Evolutionary conservation across 2,888 invertebrate genomes (phyloP).

Genomic region (Melanotus villosus): DNA sequence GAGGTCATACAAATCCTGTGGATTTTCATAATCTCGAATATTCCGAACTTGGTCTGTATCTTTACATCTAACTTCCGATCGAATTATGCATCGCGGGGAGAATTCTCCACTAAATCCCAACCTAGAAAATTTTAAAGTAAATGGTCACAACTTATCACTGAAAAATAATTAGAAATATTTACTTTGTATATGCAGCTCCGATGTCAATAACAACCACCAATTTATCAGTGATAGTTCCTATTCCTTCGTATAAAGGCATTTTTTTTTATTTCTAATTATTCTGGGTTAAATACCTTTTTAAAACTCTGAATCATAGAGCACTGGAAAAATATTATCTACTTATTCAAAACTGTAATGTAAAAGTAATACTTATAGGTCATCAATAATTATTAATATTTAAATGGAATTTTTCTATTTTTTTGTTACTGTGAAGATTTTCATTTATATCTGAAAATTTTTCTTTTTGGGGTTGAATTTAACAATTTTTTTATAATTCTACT

Average conservation of each 20-base stretch:
- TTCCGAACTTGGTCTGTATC: constrained; percentile 74
- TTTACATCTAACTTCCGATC: constrained; percentile 81
- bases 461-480: no score
- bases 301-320: no score
- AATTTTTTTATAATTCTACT: no score
- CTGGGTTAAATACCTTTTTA: no score
- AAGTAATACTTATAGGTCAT: no score
- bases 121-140: constrained; percentile 68
- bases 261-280: no score
- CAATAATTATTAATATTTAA: no score
- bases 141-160: not conserved
- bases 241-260: constrained; percentile 87
- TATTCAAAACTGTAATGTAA: no score
- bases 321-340: no score
- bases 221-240: constrained; percentile 86
- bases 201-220: constrained; percentile 92
- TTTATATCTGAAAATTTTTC: no score
- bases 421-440: no score
- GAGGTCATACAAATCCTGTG: constrained; percentile 85
- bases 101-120: constrained; percentile 94
- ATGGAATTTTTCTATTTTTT: no score
- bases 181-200: constrained; percentile 94
- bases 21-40: constrained; percentile 76
- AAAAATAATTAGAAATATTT: constrained; percentile 48
- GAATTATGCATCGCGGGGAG: constrained; percentile 89